These are phyloP conservation scores for Drosophila oshimai DNA, from an alignment of 1,140 invertebrate genomes.

Conservation along the genomic window DNA sequence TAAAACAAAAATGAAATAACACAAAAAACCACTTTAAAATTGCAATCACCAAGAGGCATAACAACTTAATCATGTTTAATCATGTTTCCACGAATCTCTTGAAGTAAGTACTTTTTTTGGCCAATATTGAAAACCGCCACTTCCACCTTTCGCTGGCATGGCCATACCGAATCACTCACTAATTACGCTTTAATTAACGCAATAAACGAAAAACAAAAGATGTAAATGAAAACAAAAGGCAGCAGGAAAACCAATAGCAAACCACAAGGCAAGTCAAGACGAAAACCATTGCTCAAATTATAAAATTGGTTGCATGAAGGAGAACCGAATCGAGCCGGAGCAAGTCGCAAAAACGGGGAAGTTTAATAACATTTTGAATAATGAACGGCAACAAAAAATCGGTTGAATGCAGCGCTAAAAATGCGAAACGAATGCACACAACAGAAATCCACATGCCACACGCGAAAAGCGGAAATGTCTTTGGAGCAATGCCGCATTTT, in stretches of 20 bases:
- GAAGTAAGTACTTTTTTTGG: conserved; percentile 27
- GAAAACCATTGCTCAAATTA: conserved; percentile 21
- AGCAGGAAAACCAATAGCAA: conserved; percentile 17
- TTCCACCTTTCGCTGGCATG: conserved; percentile 75
- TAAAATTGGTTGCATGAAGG: conserved; percentile 39
- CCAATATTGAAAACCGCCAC: conserved; percentile 32
- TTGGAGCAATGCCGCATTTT: conserved; percentile 45
- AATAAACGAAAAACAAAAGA: conserved; percentile 46
- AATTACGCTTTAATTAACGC: conserved; percentile 75
- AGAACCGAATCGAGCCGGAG: conserved; percentile 44
- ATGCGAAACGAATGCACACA: conserved; percentile 48
- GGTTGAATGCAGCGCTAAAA: conserved; percentile 39
- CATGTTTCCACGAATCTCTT: conserved; percentile 7
- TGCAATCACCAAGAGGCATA: neutral
- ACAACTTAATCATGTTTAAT: conserved; percentile 14
- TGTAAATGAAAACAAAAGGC: conserved; percentile 37
- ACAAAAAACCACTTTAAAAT: neutral
- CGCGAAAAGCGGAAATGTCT: conserved; percentile 73
- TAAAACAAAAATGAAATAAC: neutral
- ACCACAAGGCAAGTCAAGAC: conserved; percentile 6
- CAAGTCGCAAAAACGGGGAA: conserved; percentile 56
- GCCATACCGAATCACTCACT: conserved; percentile 48
- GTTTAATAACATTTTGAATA: conserved; percentile 79
- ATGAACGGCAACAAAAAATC: conserved; percentile 52
- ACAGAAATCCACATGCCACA: conserved; percentile 54